Evolutionary conservation across 2,113 vertebrate species (phyloP), one percentile per base, ranked within the genome.

Genomic region (Hystrix brachyura): DNA sequence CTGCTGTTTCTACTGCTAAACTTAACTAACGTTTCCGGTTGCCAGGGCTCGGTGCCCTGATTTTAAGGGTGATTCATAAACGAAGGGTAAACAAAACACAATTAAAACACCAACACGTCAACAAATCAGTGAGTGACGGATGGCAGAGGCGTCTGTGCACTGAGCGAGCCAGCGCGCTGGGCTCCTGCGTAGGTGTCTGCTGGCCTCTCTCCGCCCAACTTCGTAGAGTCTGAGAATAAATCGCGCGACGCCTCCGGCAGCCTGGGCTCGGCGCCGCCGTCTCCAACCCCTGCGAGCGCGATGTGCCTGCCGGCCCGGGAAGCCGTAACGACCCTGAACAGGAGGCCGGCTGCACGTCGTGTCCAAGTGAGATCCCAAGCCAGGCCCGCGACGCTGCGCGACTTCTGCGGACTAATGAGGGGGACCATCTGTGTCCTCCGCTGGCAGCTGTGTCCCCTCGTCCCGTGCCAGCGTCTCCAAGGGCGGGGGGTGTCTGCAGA

Each of bases 391-490:
- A 96, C 81, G 98, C 98, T 98, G 92, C 95, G 81, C 46, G 67
- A 97, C 96, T 96, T 97, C 95, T 95, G 92, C 38, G 97, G 94
- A 97, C 98, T 98, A 98, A 98, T 98, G 98, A 98, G 97, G 67
- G 92, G 97, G 98, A 92, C 98, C 98, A 98, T 99, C 98, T 98
- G 98, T 67, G 95, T 81, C 91, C 91, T 93, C 97, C 92, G 94
- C 97, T 95, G 97, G 96, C 98, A 98, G 98, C 98, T 98, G 98
- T 72, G 96, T 88, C 87, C 95, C 97, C 94, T 95, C 81, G 1
- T 32, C 60, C 91, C 8, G 34, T 97, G 97, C 96, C 97, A 46
- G 29, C 64, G 34, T 87, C 91, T 98, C 97, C 98, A 60, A 95
- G 80, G 72, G 78, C 84, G 87, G 72, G 78, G 86, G 87, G 95